Base-by-base conservation (phyloP, 1,140 invertebrate species). In the Vanessa tameamea region DNA sequence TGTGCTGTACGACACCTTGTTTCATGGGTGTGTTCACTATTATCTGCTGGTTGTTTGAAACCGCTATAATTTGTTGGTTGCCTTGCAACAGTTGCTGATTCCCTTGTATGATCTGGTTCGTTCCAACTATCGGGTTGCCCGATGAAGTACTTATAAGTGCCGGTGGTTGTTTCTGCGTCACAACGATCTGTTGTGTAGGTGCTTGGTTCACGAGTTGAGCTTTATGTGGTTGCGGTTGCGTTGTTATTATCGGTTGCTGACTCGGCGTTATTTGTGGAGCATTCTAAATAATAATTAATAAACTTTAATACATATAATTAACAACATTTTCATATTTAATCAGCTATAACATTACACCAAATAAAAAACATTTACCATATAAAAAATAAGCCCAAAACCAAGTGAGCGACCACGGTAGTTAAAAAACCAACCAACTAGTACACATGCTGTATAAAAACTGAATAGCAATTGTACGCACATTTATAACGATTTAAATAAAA, bases 171-270 rank as follows among this genome's bases (percentile, higher is more conserved):
- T 90, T 92, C 68, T 91, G 87, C 0, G 89, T 88, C 2, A 92
- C 87, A 31, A 93, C 85, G 0, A 93, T 87, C 67, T 93, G 91
- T 70, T 92, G 90, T 13, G 80, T 37, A 64, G 80, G 83, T 50
- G 84, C 72, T 67, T 84, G 86, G 71, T 87, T 91, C 1, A 91
- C 84, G 14, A 93, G 84, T 78, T 93, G 91, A 3, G 92, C 91
- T 67, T 92, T 92, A 61, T 93, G 92, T 0, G 92, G 88, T 80
- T 93, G 93, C 12, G 92, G 92, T 72, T 91, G 91, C 0, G 90
- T 83, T 8, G 91, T 93, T 81, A 93, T 93, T 65, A 93, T 88
- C 11, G 93, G 91, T 79, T 93, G 92, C 78, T 93, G 93, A 59
- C 91, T 92, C 23, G 87, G 83, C 0, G 92, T 91, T 71, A 93